phyloP scores from a whole-genome alignment of 2,888 invertebrate species.

The Apoda limacodes region DNA sequence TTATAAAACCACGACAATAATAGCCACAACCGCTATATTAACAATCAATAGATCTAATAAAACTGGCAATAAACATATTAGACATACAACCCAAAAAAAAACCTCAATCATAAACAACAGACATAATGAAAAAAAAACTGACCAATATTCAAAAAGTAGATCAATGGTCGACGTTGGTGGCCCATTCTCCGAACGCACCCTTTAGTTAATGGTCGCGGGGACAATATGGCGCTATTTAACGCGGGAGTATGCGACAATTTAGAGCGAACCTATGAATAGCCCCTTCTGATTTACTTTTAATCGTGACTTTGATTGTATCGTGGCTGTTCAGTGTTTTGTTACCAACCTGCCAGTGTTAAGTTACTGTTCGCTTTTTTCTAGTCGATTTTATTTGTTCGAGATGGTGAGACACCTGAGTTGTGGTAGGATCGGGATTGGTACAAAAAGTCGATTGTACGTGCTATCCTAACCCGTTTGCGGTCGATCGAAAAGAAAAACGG shows the following conservation, averaged over 20 bases:
- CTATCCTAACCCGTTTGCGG: too few relatives aligned
- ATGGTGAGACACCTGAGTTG: too few relatives aligned
- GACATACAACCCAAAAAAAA: slow-evolving; percentile 28
- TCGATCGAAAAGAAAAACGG: too few relatives aligned
- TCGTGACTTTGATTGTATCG: slow-evolving; percentile 57
- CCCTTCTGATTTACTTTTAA: slow-evolving; percentile 57
- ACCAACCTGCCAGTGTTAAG: slow-evolving; percentile 25
- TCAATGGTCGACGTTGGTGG: slow-evolving; percentile 55
- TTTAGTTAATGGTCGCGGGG: slow-evolving; percentile 38
- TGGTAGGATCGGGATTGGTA: slow-evolving; percentile 9
- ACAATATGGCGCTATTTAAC: slow-evolving; percentile 35
- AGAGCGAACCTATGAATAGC: slow-evolving; percentile 43
- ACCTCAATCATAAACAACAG: slow-evolving; percentile 24
- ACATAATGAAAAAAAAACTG: slow-evolving; percentile 33
- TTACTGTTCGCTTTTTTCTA: too few relatives aligned
- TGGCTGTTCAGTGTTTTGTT: slow-evolving; percentile 50
- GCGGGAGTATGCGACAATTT: slow-evolving; percentile 39
- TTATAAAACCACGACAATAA: too few relatives aligned
- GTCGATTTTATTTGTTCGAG: too few relatives aligned
- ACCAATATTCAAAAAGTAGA: slow-evolving; percentile 51
- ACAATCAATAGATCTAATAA: too few relatives aligned
- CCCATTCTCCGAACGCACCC: slow-evolving; percentile 54
- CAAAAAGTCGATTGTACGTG: too few relatives aligned
- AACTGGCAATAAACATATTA: too few relatives aligned
- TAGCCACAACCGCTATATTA: too few relatives aligned